Conservation (phyloP, 92 coral and sea anemone species). For the Epizoanthus scotinus region DNA sequence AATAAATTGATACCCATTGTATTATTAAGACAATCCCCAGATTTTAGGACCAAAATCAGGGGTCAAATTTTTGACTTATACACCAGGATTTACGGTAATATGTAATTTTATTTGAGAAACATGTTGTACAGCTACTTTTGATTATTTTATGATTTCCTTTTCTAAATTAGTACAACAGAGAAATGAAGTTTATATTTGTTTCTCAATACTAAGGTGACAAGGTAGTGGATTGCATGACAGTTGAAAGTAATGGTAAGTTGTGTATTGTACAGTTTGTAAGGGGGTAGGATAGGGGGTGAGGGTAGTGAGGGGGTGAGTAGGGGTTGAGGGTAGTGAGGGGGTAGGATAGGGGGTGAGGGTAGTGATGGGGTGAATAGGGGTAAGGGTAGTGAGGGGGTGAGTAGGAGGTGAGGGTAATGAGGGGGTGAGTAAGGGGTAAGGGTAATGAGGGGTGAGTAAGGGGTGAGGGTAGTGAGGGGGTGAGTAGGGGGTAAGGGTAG, state of each 20-base stretch:
- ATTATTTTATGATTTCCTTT: too few species aligned
- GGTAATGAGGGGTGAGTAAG: too few species aligned
- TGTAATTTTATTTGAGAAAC: not conserved
- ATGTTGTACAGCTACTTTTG: too few species aligned
- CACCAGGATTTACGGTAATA: too few species aligned
- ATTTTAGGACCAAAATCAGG: too few species aligned
- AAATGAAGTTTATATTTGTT: not conserved
- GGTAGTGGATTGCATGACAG: conserved; percentile 22
- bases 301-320: not conserved
- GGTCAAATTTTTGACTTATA: too few species aligned
- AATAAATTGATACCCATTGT: too few species aligned
- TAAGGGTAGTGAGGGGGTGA: not conserved
- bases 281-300: not conserved
- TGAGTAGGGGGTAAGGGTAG: not conserved
- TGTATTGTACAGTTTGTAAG: not conserved
- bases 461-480: not conserved
- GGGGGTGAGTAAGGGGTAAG: not conserved
- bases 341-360: not conserved
- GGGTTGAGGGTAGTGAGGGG: not conserved
- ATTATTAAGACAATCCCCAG: too few species aligned
- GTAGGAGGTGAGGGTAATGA: not conserved
- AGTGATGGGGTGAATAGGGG: not conserved
- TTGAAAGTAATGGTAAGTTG: conserved; percentile 17
- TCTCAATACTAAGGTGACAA: conserved; percentile 4
- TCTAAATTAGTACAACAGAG: too few species aligned